Percentiles rank a stretch among this genome's conserved stretches.
Evolutionary conservation across 2,797 vertebrate genomes (phyloP).

Genomic region (Sebastes alutus): DNA sequence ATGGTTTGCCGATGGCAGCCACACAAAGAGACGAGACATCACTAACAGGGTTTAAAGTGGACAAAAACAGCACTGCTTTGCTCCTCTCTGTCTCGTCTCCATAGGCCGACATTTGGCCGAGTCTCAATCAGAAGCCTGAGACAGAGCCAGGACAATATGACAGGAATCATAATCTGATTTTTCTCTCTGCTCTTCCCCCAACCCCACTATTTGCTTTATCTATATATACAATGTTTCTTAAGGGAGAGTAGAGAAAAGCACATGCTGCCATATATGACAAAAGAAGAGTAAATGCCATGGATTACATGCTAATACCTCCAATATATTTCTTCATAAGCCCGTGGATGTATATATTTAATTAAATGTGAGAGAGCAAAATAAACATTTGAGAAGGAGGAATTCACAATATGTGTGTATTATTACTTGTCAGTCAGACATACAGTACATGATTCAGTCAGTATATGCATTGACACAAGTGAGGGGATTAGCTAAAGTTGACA

Average conservation of each 20-base stretch:
- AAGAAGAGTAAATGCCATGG: neutral
- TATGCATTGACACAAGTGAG: conserved; percentile 24
- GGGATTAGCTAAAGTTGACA: conserved; percentile 36
- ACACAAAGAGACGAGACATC: conserved; percentile 49
- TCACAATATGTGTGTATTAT: conserved; percentile 7
- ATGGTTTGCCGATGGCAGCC: conserved; percentile 43
- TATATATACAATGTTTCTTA: neutral
- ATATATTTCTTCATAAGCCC: neutral
- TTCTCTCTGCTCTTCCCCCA: neutral
- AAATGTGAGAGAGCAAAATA: neutral
- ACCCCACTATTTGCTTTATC: conserved; percentile 3
- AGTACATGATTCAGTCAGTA: conserved; percentile 17
- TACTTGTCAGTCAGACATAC: conserved; percentile 10
- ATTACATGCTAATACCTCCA: neutral
- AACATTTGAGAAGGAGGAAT: conserved; percentile 16
- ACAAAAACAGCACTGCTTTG: conserved; percentile 33
- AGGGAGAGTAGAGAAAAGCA: conserved; percentile 9
- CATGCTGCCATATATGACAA: neutral
- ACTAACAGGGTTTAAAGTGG: conserved; percentile 42
- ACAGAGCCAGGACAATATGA: conserved; percentile 71
- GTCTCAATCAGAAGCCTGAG: conserved; percentile 67
- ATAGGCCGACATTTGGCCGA: conserved; percentile 77
- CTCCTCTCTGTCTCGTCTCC: conserved; percentile 67
- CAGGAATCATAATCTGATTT: conserved; percentile 73
- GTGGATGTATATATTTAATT: conserved; percentile 11